Evolutionary conservation across 2,113 vertebrate genomes (phyloP), one percentile per base, ranked within the genome.

Genomic region (Puma concolor): DNA sequence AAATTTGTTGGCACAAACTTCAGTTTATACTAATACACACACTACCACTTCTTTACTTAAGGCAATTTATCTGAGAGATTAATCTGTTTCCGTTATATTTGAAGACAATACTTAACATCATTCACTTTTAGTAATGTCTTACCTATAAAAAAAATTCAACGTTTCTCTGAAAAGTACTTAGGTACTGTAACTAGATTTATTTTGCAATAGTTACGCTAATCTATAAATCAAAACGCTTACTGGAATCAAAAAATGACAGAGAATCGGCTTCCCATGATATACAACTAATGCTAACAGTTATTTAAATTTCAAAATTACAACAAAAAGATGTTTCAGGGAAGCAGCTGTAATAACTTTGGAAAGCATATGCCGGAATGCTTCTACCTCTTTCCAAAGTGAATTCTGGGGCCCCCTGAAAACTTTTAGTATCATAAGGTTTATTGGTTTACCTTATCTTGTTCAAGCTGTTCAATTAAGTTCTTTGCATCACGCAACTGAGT

Each of bases 401-500:
- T 66, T 66, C 6, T 52, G n/a, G 72, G 95, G 29, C 23, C n/a
- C 67, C 72, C 25, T 86, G 16, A 48, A 50, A 94, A 86, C 94
- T 74, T 84, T 96, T 71, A 97, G 83, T 93, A 72, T 95, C 52
- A 11, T 54, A 79, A 64, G 84, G 93, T 85, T 94, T 21, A 23
- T 79, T 93, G 44, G 90, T 97, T 99, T 99, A 99, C 99, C 99
- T 99, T 99, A 99, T 99, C 99, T 98, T 99, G 99, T 98, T 99
- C 99, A 98, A 99, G 99, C 97, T 99, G 99, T 96, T 99, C 99
- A 98, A 99, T 99, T 94, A 99, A 99, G 98, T 99, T 99, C 99
- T 99, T 99, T 91, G 99, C 99, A 98, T 99, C 99, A 41, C 99
- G 99, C 63, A 99, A 98, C 94, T 99, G 99, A 31, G 99, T 99